Percentiles rank a stretch among this genome's conserved stretches.
phyloP scores from a whole-genome alignment of 2,797 vertebrate genomes.

The Gymnopithys bicolor region DNA sequence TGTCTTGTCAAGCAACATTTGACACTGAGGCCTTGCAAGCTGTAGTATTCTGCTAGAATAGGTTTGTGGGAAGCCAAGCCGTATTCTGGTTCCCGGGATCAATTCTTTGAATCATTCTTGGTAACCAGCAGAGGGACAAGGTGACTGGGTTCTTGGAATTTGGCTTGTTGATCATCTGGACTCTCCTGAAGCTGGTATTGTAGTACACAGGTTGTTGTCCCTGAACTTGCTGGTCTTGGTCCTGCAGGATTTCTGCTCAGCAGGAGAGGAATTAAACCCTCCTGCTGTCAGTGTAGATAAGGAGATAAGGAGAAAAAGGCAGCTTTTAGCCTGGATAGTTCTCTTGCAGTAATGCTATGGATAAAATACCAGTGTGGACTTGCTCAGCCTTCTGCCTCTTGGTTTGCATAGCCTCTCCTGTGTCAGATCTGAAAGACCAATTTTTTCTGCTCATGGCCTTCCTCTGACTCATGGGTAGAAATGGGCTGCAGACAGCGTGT shows the following conservation, averaged over 20 bases:
- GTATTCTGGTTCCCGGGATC: fast-evolving
- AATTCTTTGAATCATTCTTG: background rate
- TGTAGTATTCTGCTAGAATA: background rate
- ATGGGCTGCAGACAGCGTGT: background rate
- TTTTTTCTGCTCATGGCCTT: background rate
- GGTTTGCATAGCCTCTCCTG: background rate
- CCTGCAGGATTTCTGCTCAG: background rate
- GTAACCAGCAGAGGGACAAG: background rate
- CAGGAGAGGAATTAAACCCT: background rate
- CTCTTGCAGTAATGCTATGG: background rate
- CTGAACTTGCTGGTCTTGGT: background rate
- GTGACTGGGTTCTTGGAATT: background rate
- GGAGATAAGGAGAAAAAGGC: background rate
- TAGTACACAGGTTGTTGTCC: background rate
- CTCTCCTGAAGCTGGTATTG: background rate
- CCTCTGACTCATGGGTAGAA: background rate
- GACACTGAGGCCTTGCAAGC: background rate
- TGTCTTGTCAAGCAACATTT: background rate
- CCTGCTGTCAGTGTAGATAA: background rate
- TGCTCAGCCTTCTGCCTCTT: background rate
- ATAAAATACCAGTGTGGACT: background rate
- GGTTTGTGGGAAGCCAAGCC: background rate
- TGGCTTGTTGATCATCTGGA: background rate
- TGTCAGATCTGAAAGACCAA: background rate
- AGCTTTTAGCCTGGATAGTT: background rate